A percentile compares a stretch with the other conserved stretches of the same genome.
Conservation (phyloP, 2,113 vertebrate species). For the Argyrosomus japonicus region DNA sequence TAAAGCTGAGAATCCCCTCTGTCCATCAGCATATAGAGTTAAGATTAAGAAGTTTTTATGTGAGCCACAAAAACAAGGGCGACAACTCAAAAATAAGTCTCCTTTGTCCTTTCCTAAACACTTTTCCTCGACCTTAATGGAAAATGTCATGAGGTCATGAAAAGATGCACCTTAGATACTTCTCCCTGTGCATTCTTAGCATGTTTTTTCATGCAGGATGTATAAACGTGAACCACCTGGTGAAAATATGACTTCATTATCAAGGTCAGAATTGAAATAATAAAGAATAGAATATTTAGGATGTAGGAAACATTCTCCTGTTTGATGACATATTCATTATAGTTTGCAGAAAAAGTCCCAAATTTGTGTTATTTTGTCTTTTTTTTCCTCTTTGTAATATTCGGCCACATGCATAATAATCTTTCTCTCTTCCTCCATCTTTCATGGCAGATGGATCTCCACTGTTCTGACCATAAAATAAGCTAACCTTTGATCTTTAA, state of each 20-base stretch:
- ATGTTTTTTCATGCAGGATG: too few relatives aligned
- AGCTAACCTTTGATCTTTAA: background rate
- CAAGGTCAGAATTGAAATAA: too few relatives aligned
- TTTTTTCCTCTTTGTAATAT: background rate
- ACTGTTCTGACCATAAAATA: background rate
- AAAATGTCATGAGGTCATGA: too few relatives aligned
- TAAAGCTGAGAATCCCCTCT: background rate
- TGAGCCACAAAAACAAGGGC: background rate
- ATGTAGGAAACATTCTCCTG: background rate
- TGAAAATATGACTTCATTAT: too few relatives aligned
- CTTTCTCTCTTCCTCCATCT: background rate
- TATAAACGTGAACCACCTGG: too few relatives aligned
- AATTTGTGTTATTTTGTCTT: background rate
- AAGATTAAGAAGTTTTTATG: background rate
- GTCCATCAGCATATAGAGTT: background rate
- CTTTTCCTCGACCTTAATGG: too few relatives aligned
- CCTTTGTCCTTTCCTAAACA: too few relatives aligned
- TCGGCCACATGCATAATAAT: background rate
- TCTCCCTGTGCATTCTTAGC: too few relatives aligned
- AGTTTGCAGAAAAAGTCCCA: background rate
- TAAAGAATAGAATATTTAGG: background rate
- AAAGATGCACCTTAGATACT: too few relatives aligned
- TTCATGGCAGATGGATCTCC: background rate
- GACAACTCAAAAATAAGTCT: too few relatives aligned
- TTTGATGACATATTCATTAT: background rate